Percentiles rank a stretch among this genome's conserved stretches.
phyloP scores from a whole-genome alignment of 2,113 vertebrate genomes.

The Sclerurus mexicanus region DNA sequence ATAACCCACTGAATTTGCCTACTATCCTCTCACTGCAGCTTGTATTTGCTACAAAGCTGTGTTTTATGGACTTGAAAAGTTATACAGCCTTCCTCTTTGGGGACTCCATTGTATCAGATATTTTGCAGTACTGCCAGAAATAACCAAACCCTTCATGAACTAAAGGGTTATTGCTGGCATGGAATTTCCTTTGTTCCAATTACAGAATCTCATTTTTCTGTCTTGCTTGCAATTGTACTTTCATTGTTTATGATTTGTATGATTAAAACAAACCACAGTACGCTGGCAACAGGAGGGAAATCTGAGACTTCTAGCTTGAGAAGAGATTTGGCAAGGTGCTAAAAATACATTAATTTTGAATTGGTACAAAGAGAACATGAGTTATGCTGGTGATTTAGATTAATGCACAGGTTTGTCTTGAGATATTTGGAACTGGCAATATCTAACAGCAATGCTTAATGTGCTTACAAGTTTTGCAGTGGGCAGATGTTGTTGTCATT shows the following conservation, averaged over 20 bases:
- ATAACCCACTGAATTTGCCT: conserved; percentile 1
- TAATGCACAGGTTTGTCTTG: not conserved
- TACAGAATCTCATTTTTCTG: conserved; percentile 54
- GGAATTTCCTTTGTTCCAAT: conserved; percentile 49
- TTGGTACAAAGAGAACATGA: not conserved
- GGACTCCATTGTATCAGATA: conserved; percentile 20
- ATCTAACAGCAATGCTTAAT: not conserved
- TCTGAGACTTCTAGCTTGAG: not conserved
- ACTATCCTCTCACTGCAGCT: not conserved
- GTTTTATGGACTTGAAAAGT: conserved; percentile 37
- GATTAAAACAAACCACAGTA: conserved; percentile 42
- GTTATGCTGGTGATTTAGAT: not conserved
- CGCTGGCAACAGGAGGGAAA: conserved; percentile 8
- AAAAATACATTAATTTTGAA: conserved; percentile 30
- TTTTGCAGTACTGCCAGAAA: conserved; percentile 40
- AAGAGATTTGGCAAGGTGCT: conserved; percentile 29
- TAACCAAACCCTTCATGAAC: conserved; percentile 16
- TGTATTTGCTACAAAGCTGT: conserved; percentile 25
- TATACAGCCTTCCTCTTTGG: not conserved
- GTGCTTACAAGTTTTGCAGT: not conserved
- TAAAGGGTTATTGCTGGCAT: conserved; percentile 45
- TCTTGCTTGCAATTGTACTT: conserved; percentile 47
- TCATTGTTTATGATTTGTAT: conserved; percentile 42
- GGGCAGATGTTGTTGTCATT: not conserved
- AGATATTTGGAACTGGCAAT: not conserved